Base-by-base conservation (phyloP, 2,888 invertebrate species). In the Microctonus brassicae region DNA sequence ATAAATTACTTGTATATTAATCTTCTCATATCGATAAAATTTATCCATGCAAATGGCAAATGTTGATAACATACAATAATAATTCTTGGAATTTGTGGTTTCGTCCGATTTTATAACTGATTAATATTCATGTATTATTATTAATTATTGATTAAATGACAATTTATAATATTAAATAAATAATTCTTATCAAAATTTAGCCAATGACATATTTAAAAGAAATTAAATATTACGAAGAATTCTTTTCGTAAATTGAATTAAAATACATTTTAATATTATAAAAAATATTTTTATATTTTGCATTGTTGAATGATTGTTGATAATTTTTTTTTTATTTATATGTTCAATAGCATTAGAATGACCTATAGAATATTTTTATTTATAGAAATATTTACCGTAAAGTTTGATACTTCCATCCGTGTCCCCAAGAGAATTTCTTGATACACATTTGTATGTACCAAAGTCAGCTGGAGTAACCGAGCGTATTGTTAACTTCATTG, bases 341-440 rank as follows among this genome's bases (percentile, higher is more conserved):
- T n/a, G n/a, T n/a, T n/a, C n/a, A n/a, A n/a, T n/a, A n/a, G n/a
- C n/a, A n/a, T n/a, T n/a, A n/a, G n/a, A n/a, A n/a, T n/a, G n/a
- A n/a, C n/a, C n/a, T n/a, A n/a, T n/a, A n/a, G 7, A n/a, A 26
- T 13, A 10, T n/a, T 52, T 17, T 57, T 57, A n/a, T 26, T 5
- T 42, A 53, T 65, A 67, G 33, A 67, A 73, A 63, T 77, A 88
- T 89, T 89, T 81, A 90, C 90, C 84, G 77, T 90, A 89, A 57
- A 90, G 84, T 78, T 88, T 89, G 79, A 90, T 90, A 74, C 87
- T 88, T 67, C 90, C 90, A 79, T 90, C 90, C 1, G 90, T 90
- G 73, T 89, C 89, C 33, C 90, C 90, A 11, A 90, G 82, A 11
- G 89, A 88, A 81, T 91, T 91, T 80, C 89, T 89, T 4, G 90